phyloP scores from a whole-genome alignment of 2,113 vertebrate genomes.

The Sphaerodactylus townsendi region DNA sequence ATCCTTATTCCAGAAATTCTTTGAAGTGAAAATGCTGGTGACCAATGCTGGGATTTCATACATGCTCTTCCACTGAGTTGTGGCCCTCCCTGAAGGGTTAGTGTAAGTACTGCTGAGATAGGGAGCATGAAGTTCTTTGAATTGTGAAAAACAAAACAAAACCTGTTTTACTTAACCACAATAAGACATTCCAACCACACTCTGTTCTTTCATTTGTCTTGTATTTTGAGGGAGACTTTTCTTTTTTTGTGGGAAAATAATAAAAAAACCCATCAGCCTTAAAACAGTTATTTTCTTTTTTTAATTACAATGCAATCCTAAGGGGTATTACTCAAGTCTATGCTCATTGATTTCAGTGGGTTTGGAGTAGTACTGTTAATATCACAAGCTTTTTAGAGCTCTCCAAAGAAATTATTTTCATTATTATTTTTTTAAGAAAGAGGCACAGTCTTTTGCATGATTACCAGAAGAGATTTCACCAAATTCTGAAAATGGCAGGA shows the following conservation, averaged over 20 bases:
- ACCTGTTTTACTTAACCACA: neutral
- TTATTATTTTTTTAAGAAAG: no score
- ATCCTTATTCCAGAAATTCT: neutral
- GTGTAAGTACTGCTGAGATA: neutral
- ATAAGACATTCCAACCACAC: neutral
- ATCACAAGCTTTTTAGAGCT: neutral
- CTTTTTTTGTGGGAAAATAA: neutral
- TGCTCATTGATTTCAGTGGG: no score
- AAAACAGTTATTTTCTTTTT: neutral
- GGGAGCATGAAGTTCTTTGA: neutral
- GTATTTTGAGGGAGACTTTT: neutral
- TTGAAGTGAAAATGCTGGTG: neutral
- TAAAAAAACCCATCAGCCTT: neutral
- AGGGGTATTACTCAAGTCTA: no score
- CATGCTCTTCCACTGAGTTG: neutral
- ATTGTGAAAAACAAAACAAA: neutral
- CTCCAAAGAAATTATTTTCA: no score
- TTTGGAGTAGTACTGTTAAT: neutral
- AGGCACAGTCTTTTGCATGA: no score
- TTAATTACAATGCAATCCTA: no score
- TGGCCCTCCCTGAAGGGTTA: neutral
- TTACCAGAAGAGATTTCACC: neutral
- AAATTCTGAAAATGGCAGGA: neutral
- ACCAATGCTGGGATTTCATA: neutral
- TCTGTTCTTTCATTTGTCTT: neutral